phyloP scores from a whole-genome alignment of 2,888 invertebrate genomes.

The Podabrus alpinus region DNA sequence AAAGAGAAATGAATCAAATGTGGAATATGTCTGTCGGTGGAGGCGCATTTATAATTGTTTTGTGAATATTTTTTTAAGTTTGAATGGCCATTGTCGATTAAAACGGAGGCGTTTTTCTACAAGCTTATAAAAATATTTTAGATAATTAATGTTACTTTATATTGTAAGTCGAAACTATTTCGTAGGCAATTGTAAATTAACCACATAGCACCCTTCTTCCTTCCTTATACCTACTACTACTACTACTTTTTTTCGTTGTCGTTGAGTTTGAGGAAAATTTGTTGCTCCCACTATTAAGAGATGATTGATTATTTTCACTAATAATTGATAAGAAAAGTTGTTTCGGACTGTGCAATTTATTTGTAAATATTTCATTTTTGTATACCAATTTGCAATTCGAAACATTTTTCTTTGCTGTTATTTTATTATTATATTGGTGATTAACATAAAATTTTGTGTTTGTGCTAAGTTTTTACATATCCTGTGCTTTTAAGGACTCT shows the following conservation, averaged over 20 bases:
- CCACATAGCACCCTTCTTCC: slow-evolving; percentile 9
- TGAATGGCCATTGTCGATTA: not conserved
- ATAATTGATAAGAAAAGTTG: slow-evolving; percentile 5
- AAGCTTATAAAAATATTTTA: slow-evolving; percentile 7
- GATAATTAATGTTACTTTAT: slow-evolving; percentile 14
- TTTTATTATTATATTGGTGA: slow-evolving; percentile 3
- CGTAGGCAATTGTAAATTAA: slow-evolving; percentile 26
- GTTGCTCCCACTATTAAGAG: not conserved
- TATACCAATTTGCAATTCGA: slow-evolving; percentile 1
- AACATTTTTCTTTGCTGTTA: slow-evolving; percentile 14
- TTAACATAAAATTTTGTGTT: slow-evolving; percentile 14
- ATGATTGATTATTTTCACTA: not conserved
- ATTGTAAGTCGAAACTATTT: slow-evolving; percentile 11
- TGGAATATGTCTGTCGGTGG: not conserved
- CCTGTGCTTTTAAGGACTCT: slow-evolving; percentile 31
- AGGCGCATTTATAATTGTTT: not conserved
- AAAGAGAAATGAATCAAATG: not conserved
- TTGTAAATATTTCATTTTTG: slow-evolving; percentile 10
- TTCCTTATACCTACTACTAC: slow-evolving; percentile 15
- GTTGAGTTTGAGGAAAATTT: not conserved
- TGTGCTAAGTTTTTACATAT: slow-evolving; percentile 29
- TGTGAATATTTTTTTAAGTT: not conserved
- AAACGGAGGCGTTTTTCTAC: not conserved
- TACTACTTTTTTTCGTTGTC: not conserved
- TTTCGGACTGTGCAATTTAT: slow-evolving; percentile 10